Percentiles rank a stretch among this genome's conserved stretches.
Evolutionary conservation across 2,113 vertebrate species (phyloP).

Genomic region (Choloepus hoffmanni): DNA sequence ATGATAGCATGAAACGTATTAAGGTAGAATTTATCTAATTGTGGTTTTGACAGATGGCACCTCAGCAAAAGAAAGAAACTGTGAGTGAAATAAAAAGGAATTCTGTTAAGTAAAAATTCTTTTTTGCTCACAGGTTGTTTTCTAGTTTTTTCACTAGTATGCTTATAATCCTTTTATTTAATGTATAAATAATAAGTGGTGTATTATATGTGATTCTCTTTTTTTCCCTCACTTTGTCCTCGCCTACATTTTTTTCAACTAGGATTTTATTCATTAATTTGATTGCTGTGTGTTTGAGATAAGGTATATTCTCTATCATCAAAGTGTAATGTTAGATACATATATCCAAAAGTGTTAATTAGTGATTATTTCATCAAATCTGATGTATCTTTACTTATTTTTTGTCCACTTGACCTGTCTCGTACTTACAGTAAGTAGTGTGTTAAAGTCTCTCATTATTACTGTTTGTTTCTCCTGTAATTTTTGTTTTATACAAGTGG

Average conservation of each 20-base stretch:
- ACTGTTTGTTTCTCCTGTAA: neutral
- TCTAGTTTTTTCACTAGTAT: neutral
- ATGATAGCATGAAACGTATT: conserved; percentile 4
- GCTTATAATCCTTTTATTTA: neutral
- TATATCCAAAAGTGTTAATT: neutral
- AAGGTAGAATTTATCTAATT: conserved; percentile 53
- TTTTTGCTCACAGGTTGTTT: neutral
- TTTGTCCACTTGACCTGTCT: neutral
- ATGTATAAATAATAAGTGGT: neutral
- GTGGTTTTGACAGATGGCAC: conserved; percentile 56
- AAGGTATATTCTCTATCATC: neutral
- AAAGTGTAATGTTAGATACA: neutral
- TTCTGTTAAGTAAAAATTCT: conserved; percentile 15
- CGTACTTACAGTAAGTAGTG: neutral
- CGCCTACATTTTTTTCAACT: neutral
- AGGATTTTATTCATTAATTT: conserved; percentile 45
- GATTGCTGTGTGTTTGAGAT: neutral
- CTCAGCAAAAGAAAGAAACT: conserved; percentile 53
- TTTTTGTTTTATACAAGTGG: neutral
- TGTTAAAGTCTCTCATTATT: neutral
- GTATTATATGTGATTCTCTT: neutral
- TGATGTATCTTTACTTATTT: neutral
- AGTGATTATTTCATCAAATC: neutral
- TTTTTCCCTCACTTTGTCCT: neutral
- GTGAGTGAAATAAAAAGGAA: conserved; percentile 52